Evolutionary conservation across 35 echinoderm and acorn worm genomes (phyloP).

Genomic region (Heliocidaris erythrogramma): DNA sequence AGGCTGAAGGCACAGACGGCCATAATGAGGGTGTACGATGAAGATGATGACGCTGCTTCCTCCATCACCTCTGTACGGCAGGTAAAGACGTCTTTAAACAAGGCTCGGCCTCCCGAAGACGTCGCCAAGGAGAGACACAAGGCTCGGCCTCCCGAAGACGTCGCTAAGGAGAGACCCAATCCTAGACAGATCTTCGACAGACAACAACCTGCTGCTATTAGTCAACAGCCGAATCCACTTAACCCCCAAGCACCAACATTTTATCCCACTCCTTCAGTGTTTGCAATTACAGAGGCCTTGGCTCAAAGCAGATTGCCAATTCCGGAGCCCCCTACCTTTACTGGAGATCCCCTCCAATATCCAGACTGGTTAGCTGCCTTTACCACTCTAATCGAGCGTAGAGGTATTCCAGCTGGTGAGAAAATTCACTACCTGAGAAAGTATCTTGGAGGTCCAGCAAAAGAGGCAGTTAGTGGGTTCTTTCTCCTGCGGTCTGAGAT

Average conservation of each 20-base stretch:
- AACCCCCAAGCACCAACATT: background rate
- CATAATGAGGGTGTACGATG: background rate
- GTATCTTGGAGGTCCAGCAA: conserved; percentile 62
- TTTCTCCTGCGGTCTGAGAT: conserved; percentile 53
- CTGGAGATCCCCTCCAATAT: conserved; percentile 66
- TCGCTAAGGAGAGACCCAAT: too few species aligned
- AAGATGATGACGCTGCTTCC: background rate
- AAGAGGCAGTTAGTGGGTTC: conserved; percentile 52
- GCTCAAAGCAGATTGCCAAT: conserved; percentile 24
- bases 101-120: too few species aligned
- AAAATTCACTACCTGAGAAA: conserved; percentile 66
- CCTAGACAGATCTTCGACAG: background rate
- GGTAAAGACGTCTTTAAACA: too few species aligned
- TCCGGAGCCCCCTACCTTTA: conserved; percentile 72
- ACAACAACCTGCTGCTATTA: background rate
- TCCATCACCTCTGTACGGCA: background rate
- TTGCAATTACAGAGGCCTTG: background rate
- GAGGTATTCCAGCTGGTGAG: conserved; percentile 48
- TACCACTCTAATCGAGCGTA: conserved; percentile 57
- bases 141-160: too few species aligned
- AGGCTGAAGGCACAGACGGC: background rate
- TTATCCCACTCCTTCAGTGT: background rate
- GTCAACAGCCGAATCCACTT: background rate
- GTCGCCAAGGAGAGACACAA: too few species aligned
- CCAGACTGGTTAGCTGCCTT: conserved; percentile 59